phyloP scores from a whole-genome alignment of 64 coral and sea anemone genomes.

The Porites australiensis region DNA sequence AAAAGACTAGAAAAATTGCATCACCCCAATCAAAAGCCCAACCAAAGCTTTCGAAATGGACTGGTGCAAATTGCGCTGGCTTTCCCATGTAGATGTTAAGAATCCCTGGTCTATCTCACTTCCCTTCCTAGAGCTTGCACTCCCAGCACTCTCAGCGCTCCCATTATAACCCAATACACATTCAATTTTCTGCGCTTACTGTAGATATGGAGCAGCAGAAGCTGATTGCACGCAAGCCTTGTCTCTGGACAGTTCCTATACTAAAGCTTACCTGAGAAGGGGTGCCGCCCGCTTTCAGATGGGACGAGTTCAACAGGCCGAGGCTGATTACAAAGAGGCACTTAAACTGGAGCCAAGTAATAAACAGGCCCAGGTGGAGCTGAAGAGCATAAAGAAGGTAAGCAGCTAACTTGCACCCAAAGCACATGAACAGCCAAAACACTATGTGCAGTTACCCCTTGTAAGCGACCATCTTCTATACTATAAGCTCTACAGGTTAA shows the following conservation, averaged over 20 bases:
- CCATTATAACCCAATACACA: background rate
- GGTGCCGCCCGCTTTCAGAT: slow-evolving; percentile 68
- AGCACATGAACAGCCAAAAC: no score
- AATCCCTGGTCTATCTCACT: no score
- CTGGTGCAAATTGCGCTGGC: no score
- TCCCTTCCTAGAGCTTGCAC: no score
- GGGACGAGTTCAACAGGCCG: slow-evolving; percentile 50
- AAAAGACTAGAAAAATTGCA: no score
- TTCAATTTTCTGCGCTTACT: background rate
- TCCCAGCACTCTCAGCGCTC: no score
- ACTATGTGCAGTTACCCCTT: no score
- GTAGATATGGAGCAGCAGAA: slow-evolving; percentile 88
- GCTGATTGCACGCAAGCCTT: slow-evolving; percentile 80
- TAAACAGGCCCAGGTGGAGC: slow-evolving; percentile 88
- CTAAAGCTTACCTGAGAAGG: slow-evolving; percentile 90
- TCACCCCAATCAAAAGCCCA: no score
- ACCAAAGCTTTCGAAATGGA: no score
- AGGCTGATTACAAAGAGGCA: slow-evolving; percentile 72
- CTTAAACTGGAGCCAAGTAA: slow-evolving; percentile 87
- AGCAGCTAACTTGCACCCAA: background rate
- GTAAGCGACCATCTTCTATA: no score
- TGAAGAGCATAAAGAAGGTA: slow-evolving; percentile 84
- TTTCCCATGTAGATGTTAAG: no score
- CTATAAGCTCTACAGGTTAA: no score
- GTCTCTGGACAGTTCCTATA: slow-evolving; percentile 78